phyloP scores from a whole-genome alignment of 2,888 invertebrate genomes.

The Cheilosia scutellata region DNA sequence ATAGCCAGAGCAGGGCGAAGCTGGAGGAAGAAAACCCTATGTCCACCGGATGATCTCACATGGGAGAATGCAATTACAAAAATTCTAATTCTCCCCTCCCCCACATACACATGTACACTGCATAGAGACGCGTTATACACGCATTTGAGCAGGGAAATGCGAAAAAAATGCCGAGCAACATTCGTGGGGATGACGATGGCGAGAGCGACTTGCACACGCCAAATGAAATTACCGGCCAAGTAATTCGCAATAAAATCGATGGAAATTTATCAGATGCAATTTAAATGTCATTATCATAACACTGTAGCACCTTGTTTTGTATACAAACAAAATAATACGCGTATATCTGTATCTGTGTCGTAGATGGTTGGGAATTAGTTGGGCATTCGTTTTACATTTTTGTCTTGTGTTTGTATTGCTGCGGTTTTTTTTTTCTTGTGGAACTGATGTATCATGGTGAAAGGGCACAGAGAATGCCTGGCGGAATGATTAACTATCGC shows the following conservation, averaged over 20 bases:
- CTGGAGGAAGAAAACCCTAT: not conserved
- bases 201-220: conserved; percentile 42
- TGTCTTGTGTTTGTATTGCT: not conserved
- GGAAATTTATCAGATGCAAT: conserved; percentile 76
- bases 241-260: conserved; percentile 60
- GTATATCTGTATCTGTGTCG: not conserved
- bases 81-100: conserved; percentile 20
- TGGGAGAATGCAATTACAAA: conserved; percentile 49
- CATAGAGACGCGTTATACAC: conserved; percentile 27
- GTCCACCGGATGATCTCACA: conserved; percentile 56
- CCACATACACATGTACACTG: conserved; percentile 33
- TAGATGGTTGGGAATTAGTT: conserved; percentile 35
- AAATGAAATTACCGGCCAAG: conserved; percentile 61
- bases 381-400: conserved; percentile 41
- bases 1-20: conserved; percentile 49
- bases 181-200: conserved; percentile 18
- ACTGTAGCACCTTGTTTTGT: conserved; percentile 66
- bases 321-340: conserved; percentile 45
- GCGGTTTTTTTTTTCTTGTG: not conserved
- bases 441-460: not conserved
- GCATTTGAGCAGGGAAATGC: conserved; percentile 28
- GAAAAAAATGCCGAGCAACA: conserved; percentile 24
- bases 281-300: conserved; percentile 80
- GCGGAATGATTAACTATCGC: not conserved
- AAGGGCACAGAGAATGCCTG: not conserved